Conservation (phyloP, 2,113 vertebrate species). For the Madoqua kirkii region DNA sequence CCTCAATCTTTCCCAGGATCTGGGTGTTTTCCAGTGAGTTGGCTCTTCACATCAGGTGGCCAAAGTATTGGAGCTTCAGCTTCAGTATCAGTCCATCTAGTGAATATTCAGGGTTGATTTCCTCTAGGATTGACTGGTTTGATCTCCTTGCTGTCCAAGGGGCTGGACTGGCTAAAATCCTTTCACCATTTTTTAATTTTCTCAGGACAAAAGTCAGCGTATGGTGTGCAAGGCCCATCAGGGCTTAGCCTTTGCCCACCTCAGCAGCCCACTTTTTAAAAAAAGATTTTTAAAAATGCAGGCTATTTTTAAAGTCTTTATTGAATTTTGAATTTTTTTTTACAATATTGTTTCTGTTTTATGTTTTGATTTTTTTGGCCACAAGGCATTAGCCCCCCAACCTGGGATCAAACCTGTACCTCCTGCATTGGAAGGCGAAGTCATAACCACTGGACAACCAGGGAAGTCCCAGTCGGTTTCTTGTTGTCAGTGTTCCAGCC, state of each 20-base stretch:
- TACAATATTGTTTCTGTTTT: not conserved
- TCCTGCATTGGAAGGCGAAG: not conserved
- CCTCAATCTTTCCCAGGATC: not conserved
- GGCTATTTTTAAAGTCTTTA: not conserved
- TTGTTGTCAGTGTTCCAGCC: not conserved
- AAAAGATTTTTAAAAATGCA: not conserved
- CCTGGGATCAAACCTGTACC: not conserved
- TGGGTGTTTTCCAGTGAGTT: not conserved
- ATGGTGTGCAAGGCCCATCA: not conserved
- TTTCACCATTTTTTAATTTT: not conserved
- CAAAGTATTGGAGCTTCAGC: not conserved
- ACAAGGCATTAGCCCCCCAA: not conserved
- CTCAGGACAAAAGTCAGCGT: not conserved
- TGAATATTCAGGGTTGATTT: not conserved
- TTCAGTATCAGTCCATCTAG: not conserved
- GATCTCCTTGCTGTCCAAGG: not conserved
- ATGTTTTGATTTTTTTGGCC: not conserved
- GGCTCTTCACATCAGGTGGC: not conserved
- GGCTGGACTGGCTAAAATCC: not conserved
- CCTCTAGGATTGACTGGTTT: not conserved
- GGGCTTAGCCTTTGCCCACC: not conserved
- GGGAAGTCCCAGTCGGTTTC: not conserved
- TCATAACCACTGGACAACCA: not conserved
- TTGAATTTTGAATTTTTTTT: not conserved
- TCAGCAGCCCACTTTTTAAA: not conserved